Evolutionary conservation across 2,113 vertebrate genomes (phyloP), one percentile per base, ranked within the genome.

Genomic region (Mola mola): DNA sequence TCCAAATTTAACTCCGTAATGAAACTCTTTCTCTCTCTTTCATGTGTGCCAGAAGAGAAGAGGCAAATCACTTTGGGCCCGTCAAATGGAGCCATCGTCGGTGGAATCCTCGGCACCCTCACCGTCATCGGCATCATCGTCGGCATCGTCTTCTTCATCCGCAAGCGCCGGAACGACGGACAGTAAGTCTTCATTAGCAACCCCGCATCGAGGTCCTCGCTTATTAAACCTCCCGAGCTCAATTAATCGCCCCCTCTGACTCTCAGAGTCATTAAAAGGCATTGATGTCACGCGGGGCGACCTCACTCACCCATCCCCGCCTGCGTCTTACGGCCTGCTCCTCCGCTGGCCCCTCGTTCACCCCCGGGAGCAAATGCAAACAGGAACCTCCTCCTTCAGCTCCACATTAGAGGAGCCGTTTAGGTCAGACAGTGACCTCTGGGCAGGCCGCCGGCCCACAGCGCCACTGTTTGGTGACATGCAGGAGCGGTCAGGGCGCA

Each of bases 41-140:
- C 20, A n/a, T 43, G 1, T 37, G 0, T 2, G 22, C 3, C 1
- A 90, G 92, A 92, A 11, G 85, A 81, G 11, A 81, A 86, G 34
- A 85, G 72, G 8, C 9, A 66, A 49, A 15, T 38, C 0, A 52
- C 68, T 0, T 63, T 84, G 0, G 89, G 82, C 0, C 86, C 91
- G 0, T 52, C 90, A 20, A 92, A 93, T 0, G 94, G 94, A 0
- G 90, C 90, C 2, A 87, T 95, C 12, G 84, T 95, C 1, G 94
- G 94, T 0, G 93, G 92, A 0, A 89, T 95, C 79, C 91, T 94
- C 0, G 93, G 92, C 0, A 63, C 84, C 8, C 85, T 96, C 21
- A 81, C 86, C 24, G 65, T 93, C 2, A 65, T 93, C 2, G 90
- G 81, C 0, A 78, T 92, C 78, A 74, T 89, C 3, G 56, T 63